These are phyloP conservation scores for Stichodactyla mertensii DNA, from an alignment of 64 coral and sea anemone species.

Conservation along the genomic window DNA sequence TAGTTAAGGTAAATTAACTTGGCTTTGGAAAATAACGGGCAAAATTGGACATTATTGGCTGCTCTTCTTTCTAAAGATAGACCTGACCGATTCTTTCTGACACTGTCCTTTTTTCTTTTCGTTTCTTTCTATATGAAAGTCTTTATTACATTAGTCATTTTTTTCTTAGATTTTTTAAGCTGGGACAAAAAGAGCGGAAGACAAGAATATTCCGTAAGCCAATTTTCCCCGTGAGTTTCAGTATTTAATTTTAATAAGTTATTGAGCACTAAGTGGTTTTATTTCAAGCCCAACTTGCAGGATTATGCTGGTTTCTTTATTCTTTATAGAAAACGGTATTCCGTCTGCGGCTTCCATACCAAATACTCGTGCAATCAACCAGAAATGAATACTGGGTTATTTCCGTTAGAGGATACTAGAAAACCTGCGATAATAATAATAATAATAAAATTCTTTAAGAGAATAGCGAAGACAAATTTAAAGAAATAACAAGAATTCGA, in stretches of 20 bases:
- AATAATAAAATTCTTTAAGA: not conserved
- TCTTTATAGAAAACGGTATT: too few species aligned
- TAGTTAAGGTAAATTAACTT: not conserved
- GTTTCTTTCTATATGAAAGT: not conserved
- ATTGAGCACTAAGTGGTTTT: not conserved
- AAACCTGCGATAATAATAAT: not conserved
- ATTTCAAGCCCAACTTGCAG: not conserved
- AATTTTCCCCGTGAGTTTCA: not conserved
- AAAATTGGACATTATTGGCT: not conserved
- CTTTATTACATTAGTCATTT: too few species aligned
- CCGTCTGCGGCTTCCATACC: not conserved
- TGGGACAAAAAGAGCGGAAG: not conserved
- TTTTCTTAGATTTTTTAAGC: not conserved
- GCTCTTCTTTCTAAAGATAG: not conserved
- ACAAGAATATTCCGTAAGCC: not conserved
- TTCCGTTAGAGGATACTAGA: not conserved
- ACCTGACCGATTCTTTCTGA: not conserved
- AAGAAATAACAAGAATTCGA: not conserved
- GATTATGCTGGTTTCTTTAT: too few species aligned
- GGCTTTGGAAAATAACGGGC: slow-evolving; percentile 1
- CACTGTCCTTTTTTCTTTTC: not conserved
- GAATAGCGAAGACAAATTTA: not conserved
- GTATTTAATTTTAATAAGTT: not conserved
- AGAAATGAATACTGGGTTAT: not conserved
- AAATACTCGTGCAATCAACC: not conserved